phyloP scores from a whole-genome alignment of 2,888 invertebrate species.

The Nephrotoma flavescens region DNA sequence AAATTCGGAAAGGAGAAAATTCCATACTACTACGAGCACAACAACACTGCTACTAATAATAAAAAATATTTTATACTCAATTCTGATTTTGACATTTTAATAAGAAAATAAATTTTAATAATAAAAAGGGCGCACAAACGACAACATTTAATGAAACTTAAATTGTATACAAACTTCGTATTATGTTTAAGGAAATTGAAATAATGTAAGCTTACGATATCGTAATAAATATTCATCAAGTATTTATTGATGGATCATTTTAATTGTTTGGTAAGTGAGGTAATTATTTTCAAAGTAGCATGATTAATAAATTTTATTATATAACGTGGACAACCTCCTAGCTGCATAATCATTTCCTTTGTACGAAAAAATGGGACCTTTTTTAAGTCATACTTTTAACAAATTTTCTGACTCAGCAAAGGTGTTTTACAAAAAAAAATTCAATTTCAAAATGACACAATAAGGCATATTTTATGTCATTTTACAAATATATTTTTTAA shows the following conservation, averaged over 20 bases:
- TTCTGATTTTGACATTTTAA: neutral
- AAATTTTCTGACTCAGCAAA: no score
- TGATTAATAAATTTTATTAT: no score
- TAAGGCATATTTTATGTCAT: no score
- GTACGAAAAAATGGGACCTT: no score
- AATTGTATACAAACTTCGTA: neutral
- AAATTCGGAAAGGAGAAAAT: no score
- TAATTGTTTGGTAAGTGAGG: neutral
- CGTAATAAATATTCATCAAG: neutral
- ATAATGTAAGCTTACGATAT: neutral
- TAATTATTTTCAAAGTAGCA: neutral
- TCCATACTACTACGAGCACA: neutral
- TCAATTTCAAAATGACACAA: no score
- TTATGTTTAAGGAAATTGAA: neutral
- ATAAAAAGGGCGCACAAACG: neutral
- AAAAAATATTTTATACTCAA: neutral
- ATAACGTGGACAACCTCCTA: no score
- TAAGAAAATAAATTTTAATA: neutral
- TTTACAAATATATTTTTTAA: no score
- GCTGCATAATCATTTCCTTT: no score
- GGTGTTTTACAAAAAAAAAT: no score
- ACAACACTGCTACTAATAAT: neutral
- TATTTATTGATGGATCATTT: neutral
- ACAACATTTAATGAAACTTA: neutral
- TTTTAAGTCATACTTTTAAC: no score